Evolutionary conservation across 2,113 vertebrate genomes (phyloP).

Genomic region (Heloderma charlesbogerti): DNA sequence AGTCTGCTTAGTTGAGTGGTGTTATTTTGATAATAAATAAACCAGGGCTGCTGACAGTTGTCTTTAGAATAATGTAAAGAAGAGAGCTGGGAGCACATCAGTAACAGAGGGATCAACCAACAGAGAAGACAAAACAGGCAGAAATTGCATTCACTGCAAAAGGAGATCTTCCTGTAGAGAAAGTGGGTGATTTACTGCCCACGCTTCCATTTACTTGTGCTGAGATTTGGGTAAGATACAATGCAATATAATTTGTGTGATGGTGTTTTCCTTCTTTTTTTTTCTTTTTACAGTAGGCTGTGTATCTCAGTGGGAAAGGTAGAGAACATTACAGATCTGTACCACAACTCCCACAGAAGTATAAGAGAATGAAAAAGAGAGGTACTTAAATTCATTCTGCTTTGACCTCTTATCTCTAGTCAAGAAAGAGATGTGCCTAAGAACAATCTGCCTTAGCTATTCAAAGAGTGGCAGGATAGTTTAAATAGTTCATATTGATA

Average conservation of each 20-base stretch:
- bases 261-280: neutral
- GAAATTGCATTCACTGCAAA: neutral
- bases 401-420: neutral
- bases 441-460: too few relatives aligned
- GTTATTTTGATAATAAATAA: conserved; percentile 13
- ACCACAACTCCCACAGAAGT: neutral
- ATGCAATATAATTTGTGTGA: neutral
- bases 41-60: neutral
- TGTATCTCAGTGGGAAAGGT: neutral
- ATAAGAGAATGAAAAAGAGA: neutral
- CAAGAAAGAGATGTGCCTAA: neutral
- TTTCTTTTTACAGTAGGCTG: conserved; percentile 6
- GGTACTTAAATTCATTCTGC: neutral
- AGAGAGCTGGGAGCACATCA: neutral
- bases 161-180: conserved; percentile 12
- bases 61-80: conserved; percentile 31
- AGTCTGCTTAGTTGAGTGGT: conserved; percentile 4
- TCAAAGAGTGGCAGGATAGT: neutral
- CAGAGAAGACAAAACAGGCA: conserved; percentile 14
- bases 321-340: conserved; percentile 1
- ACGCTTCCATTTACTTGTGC: neutral
- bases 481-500: neutral
- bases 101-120: neutral
- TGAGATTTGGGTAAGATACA: conserved; percentile 9
- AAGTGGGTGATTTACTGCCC: conserved; percentile 6